Base-by-base conservation (phyloP, 2,888 invertebrate genomes). In the Oscheius sp. region DNA sequence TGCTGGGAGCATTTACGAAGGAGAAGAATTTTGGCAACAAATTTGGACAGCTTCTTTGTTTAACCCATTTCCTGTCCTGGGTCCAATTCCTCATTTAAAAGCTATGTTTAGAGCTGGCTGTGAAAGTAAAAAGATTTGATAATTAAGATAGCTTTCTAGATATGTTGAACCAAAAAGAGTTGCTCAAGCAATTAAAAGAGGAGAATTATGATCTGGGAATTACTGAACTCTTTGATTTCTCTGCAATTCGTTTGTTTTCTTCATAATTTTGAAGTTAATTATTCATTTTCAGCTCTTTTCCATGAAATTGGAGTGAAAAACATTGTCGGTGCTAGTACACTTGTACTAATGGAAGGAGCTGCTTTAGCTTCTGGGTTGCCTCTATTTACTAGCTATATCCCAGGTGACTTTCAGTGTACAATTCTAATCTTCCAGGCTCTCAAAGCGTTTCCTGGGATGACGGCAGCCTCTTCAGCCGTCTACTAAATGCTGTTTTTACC, bases 161-260 rank as follows among this genome's bases (percentile, higher is more conserved):
- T 53, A 23, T 65, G 29, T 45, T 65, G 10, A 42, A 37, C 5
- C 65, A 65, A 37, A 20, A 29, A 27, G 39, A 53, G 4, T 53
- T 65, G 3, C 17, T 65, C 27, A 34, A 65, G 17, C 37, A 53
- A 37, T 25, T 65, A 53, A 52, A 20, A 42, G 52, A 65, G 20
- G 65, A 65, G 20, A 68, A 58, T n/a, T 68, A 61, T 23, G 68
- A 68, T 25, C 27, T 68, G 12, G 68, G 61, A 27, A 68, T 68
- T 15, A 68, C 58, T 17, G 68, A 68, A 31, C 29, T 68, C 15
- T 68, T 68, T 23, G 68, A 68, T 34, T 68, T 61, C 48, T 27
- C 34, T 25, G 68, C 34, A 0, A 48, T 68, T 25, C 61, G 68
- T 68, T 34, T 48, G 61, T 20, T 39, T 8, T 12, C 8, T 8